Percentiles rank a stretch among this genome's conserved stretches.
Conservation (phyloP, 2,888 invertebrate species). For the Leucoptera coffeella region DNA sequence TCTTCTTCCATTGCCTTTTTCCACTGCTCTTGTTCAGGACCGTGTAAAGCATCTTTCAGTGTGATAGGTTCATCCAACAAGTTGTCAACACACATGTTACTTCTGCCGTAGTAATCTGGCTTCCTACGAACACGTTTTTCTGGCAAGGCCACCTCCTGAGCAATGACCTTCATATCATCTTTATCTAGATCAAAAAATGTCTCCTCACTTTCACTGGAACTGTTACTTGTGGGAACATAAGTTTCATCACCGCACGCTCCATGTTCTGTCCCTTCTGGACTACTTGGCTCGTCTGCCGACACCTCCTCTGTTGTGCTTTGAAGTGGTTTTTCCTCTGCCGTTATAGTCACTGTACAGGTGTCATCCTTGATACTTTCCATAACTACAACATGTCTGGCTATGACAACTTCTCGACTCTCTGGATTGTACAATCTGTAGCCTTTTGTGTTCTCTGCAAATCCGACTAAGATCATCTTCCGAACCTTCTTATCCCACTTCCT, state of each 20-base stretch:
- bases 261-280: slow-evolving; percentile 4
- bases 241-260: background rate
- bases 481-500: slow-evolving; percentile 4
- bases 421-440: slow-evolving; percentile 6
- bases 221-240: background rate
- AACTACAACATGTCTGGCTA: slow-evolving; percentile 6
- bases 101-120: background rate
- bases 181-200: background rate
- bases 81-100: background rate
- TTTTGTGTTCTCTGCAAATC: slow-evolving; percentile 6
- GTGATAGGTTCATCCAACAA: background rate
- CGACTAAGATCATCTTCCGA: slow-evolving; percentile 4
- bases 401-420: slow-evolving; percentile 3
- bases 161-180: background rate
- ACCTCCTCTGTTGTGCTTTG: background rate
- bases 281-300: background rate
- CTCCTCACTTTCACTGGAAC: slow-evolving; percentile 1
- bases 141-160: background rate
- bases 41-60: slow-evolving; percentile 4
- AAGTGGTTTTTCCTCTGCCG: too few relatives aligned
- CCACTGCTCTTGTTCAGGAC: slow-evolving; percentile 5
- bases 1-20: slow-evolving; percentile 3
- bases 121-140: background rate
- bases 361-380: too few relatives aligned
- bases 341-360: too few relatives aligned